Percentiles rank a stretch among this genome's conserved stretches.
Evolutionary conservation across 2,113 vertebrate species (phyloP).

Genomic region (Sylvietta virens): DNA sequence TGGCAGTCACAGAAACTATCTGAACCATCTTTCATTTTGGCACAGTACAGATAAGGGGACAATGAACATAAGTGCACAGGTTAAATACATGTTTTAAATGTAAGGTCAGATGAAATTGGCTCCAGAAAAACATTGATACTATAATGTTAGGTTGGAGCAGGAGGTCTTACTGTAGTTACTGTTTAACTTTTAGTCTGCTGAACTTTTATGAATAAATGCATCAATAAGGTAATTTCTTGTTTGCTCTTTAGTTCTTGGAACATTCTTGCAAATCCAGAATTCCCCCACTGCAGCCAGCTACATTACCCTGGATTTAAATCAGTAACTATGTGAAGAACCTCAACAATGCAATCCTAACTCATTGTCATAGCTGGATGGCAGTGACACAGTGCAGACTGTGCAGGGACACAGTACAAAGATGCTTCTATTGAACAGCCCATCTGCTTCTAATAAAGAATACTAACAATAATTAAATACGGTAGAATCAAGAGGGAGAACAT

Average conservation of each 20-base stretch:
- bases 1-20: background rate
- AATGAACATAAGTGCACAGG: background rate
- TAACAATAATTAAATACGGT: slow-evolving; percentile 2
- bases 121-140: background rate
- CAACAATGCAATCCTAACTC: background rate
- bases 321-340: background rate
- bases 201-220: background rate
- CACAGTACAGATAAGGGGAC: background rate
- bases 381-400: background rate
- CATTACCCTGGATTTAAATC: background rate
- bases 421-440: background rate
- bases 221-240: background rate
- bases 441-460: slow-evolving; percentile 21
- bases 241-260: background rate
- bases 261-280: background rate
- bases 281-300: background rate
- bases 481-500: background rate
- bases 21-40: background rate
- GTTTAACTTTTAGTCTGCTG: background rate
- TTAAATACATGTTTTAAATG: background rate
- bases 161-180: background rate
- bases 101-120: background rate
- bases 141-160: background rate
- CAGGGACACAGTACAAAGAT: background rate
- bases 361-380: background rate